Evolutionary conservation across 2,797 vertebrate species (phyloP), one percentile per base, ranked within the genome.

Genomic region (Melanotaenia parkinsoni): DNA sequence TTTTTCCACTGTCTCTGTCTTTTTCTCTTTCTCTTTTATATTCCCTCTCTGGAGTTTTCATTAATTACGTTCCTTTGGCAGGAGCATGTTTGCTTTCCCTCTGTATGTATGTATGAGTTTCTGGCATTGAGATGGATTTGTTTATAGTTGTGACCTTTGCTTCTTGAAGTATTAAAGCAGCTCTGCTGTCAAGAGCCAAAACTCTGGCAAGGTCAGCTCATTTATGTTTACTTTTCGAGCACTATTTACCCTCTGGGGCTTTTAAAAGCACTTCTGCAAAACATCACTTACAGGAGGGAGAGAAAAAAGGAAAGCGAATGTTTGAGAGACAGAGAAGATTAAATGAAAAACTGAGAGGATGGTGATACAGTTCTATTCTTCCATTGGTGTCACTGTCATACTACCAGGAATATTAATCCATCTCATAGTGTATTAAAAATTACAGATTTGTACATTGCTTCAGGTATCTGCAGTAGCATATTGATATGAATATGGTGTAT

Each of bases 211-310:
- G 95, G 94, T 97, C 96, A 96, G 95, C 93, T 94, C 95, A 95
- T 96, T 95, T 95, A 94, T 96, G 94, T 97, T 97, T 97, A 96
- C 96, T 96, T 95, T 97, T 95, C 91, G 87, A 96, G 93, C 95
- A 94, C 92, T 96, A 95, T 96, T 96, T 96, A 96, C 93, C 95
- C 95, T 96, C 93, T 95, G 94, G 94, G 95, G 91, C 93, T 96
- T 97, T 96, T 96, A 92, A 96, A 96, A 96, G 93, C 93, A 96
- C 94, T 96, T 96, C 95, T 96, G 95, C 94, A 95, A 96, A 96
- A 95, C 90, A 95, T 96, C 95, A 95, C 92, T 94, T 92, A 90
- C 84, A 95, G 93, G 76, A 95, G 94, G 86, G 83, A 78, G 76
- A 79, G 76, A 79, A 69, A 76, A 68, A 64, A 68, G 56, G 50